Evolutionary conservation across 2,888 invertebrate species (phyloP).

Genomic region (Phrixothrix hirtus): DNA sequence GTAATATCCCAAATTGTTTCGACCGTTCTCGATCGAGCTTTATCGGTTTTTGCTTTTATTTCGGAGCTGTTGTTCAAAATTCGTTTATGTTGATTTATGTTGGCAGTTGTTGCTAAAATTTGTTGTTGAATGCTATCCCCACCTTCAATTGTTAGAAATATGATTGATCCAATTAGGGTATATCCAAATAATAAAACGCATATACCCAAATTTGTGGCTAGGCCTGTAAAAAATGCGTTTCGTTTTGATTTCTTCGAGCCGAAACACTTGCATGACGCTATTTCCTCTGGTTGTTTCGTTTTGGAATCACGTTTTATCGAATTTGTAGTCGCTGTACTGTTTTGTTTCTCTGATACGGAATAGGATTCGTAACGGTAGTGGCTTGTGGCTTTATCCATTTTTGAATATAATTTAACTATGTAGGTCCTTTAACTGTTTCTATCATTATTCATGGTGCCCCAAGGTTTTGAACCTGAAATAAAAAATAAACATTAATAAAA

Average conservation of each 20-base stretch:
- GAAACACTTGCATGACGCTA: slow-evolving; percentile 48
- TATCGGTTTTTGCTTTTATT: slow-evolving; percentile 57
- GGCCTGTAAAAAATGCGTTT: slow-evolving; percentile 70
- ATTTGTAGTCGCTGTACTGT: slow-evolving; percentile 40
- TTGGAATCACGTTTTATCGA: slow-evolving; percentile 52
- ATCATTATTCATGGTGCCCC: too few relatives aligned
- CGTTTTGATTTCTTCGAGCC: slow-evolving; percentile 47
- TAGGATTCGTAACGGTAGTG: slow-evolving; percentile 56
- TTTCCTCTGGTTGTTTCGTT: slow-evolving; percentile 51
- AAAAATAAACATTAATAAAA: too few relatives aligned
- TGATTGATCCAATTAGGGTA: slow-evolving; percentile 74
- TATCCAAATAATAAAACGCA: slow-evolving; percentile 81
- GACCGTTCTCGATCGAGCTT: slow-evolving; percentile 71
- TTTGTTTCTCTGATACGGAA: slow-evolving; percentile 49
- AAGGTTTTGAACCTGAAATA: too few relatives aligned
- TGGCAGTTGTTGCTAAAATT: slow-evolving; percentile 62
- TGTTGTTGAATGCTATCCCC: slow-evolving; percentile 62
- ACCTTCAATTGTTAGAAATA: slow-evolving; percentile 84
- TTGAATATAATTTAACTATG: too few relatives aligned
- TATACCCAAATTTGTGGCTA: slow-evolving; percentile 80
- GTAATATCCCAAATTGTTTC: slow-evolving; percentile 93
- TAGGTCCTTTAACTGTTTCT: too few relatives aligned
- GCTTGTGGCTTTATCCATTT: slow-evolving; percentile 51
- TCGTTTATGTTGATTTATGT: slow-evolving; percentile 45
- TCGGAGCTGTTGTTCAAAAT: slow-evolving; percentile 54